These are phyloP conservation scores for Noctua pronuba DNA, from an alignment of 2,888 invertebrate species.

Conservation along the genomic window DNA sequence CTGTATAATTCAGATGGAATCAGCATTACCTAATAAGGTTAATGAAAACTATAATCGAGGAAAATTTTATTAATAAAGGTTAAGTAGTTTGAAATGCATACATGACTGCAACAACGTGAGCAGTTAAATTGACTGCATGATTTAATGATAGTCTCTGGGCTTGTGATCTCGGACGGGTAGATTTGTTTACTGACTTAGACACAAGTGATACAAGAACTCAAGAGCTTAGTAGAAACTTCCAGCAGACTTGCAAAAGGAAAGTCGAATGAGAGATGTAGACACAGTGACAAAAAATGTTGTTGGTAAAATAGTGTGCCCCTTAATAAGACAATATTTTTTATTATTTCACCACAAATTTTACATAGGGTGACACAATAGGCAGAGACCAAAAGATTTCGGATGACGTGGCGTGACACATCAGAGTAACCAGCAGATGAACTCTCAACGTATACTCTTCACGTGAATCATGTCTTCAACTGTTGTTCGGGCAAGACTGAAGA, in stretches of 20 bases:
- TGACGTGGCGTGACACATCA: slow-evolving; percentile 1
- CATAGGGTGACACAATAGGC: neutral
- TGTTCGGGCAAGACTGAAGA: neutral
- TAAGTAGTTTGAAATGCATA: slow-evolving; percentile 16
- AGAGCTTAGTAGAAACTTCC: neutral
- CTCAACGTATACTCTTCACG: neutral
- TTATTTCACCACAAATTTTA: neutral
- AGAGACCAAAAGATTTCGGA: neutral
- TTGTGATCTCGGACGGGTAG: slow-evolving; percentile 13
- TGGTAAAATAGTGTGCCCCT: neutral
- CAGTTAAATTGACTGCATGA: slow-evolving; percentile 26
- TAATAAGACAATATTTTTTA: neutral
- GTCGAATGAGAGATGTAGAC: neutral
- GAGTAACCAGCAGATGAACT: neutral
- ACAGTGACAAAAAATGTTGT: neutral
- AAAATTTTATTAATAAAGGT: slow-evolving; percentile 20
- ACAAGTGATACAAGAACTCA: neutral
- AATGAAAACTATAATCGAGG: slow-evolving; percentile 14
- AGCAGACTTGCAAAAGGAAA: neutral
- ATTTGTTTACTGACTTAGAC: slow-evolving; percentile 22
- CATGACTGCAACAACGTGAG: slow-evolving; percentile 35
- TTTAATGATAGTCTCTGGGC: slow-evolving; percentile 16
- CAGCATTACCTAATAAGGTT: neutral
- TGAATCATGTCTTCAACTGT: neutral
- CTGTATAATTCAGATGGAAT: neutral